Conservation (phyloP, 2,113 vertebrate genomes). For the Dascyllus trimaculatus region DNA sequence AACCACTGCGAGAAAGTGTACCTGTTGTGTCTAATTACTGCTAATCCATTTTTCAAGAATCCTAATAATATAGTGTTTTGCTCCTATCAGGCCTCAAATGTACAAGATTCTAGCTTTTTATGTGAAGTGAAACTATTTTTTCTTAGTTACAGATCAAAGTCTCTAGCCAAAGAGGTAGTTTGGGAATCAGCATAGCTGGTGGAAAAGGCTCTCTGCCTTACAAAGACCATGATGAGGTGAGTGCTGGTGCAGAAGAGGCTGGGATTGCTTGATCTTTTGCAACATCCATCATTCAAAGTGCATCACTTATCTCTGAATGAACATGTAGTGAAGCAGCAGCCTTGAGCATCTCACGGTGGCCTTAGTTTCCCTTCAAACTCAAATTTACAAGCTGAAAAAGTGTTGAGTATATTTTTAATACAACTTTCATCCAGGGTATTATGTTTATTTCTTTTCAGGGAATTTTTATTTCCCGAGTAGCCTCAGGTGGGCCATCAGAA, state of each 20-base stretch:
- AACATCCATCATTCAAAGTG: neutral
- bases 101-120: neutral
- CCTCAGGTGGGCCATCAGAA: conserved; percentile 81
- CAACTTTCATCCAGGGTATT: neutral
- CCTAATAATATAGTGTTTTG: neutral
- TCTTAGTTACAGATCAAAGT: conserved; percentile 88
- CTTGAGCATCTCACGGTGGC: neutral
- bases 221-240: conserved; percentile 89
- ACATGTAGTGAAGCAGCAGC: conserved; percentile 9
- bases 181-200: conserved; percentile 91
- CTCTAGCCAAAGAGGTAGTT: conserved; percentile 85
- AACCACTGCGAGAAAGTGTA: neutral
- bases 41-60: neutral
- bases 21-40: neutral
- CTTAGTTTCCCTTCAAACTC: neutral
- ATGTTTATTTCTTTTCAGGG: conserved; percentile 69
- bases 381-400: neutral
- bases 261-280: neutral
- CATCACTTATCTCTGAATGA: neutral
- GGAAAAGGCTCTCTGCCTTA: conserved; percentile 89
- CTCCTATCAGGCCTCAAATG: neutral
- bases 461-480: conserved; percentile 83
- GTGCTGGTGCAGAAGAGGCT: neutral
- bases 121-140: conserved; percentile 32
- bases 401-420: neutral